phyloP scores from a whole-genome alignment of 1,140 invertebrate species.

The Dendrolimus punctatus region DNA sequence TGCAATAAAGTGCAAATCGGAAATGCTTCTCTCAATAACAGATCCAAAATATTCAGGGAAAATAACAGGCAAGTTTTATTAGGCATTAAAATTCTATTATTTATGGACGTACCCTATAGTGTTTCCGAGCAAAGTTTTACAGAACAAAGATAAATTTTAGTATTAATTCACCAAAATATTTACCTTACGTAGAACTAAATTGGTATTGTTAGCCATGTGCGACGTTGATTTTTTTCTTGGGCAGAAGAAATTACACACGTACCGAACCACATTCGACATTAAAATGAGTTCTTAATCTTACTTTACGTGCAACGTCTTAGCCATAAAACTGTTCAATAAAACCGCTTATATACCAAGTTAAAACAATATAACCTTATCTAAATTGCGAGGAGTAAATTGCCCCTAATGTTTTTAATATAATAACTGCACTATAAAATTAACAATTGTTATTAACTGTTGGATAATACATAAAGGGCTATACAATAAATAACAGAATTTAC shows the following conservation, averaged over 20 bases:
- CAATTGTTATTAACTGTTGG: constrained; percentile 25
- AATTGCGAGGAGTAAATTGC: constrained; percentile 47
- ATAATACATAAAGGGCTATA: constrained; percentile 18
- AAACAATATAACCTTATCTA: constrained; percentile 57
- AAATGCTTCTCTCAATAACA: too few species aligned
- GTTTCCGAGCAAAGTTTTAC: not conserved
- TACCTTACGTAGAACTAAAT: constrained; percentile 38
- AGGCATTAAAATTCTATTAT: too few species aligned
- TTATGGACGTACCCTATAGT: too few species aligned
- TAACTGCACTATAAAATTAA: constrained; percentile 34
- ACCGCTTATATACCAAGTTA: constrained; percentile 47
- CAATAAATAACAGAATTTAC: constrained; percentile 41
- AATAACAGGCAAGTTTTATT: too few species aligned
- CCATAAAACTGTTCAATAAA: constrained; percentile 46
- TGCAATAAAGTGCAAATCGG: too few species aligned
- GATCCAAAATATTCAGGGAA: too few species aligned
- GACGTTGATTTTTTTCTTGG: constrained; percentile 2
- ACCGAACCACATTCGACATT: constrained; percentile 26
- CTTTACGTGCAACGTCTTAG: constrained; percentile 31
- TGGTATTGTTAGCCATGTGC: constrained; percentile 26
- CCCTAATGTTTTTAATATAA: constrained; percentile 22
- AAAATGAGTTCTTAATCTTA: constrained; percentile 28
- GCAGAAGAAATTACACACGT: constrained; percentile 15
- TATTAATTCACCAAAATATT: constrained; percentile 6
- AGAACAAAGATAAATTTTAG: constrained; percentile 1